Evolutionary conservation across 1,140 invertebrate species (phyloP), one percentile per base, ranked within the genome.

Genomic region (Amphibalanus amphitrite): DNA sequence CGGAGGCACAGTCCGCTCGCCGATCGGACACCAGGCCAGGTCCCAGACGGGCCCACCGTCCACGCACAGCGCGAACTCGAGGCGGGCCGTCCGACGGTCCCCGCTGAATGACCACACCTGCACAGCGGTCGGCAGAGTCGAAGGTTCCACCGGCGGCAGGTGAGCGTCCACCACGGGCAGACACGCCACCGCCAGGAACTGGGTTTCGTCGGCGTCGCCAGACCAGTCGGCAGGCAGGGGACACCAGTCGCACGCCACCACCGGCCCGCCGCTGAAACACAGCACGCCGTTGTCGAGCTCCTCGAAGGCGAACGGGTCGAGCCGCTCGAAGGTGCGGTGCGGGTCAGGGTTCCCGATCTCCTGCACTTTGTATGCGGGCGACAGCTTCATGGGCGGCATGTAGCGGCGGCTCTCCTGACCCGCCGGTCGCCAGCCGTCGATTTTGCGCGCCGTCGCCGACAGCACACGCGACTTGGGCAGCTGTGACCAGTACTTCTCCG

Each of bases 331-430:
- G 10, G 33, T 17, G 10, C 33, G 68, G 68, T 69, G 23, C 4
- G 29, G 29, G 29, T 69, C 33, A 8, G 68, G 76, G 70, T 72
- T 30, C 70, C 73, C 4, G 69, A 75, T 13, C 47, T 59, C 47
- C 47, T 59, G 47, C 47, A 59, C 47, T 20, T 59, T 59, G 17
- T 59, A 59, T 1, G 47, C 47, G 13, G 47, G 47, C 17, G 47
- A 59, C 47, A 59, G 47, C 47, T 59, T 59, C 47, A 59, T 59
- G 6, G 47, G 47, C 47, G 47, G 47, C 10, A 1, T 59, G 47
- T 59, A 59, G 17, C 47, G 23, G 47, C 20, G 10, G 13, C 20
- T 8, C 20, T 59, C 47, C 10, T 59, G 10, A 20, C 47, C 47
- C 10, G 10, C 1, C 1, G 10, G 23, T 8, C 47, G 17, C 47